A percentile compares a stretch with the other conserved stretches of the same genome.
These are phyloP conservation scores for Trichomalopsis sarcophagae DNA, from an alignment of 1,140 invertebrate species.

Conservation along the genomic window DNA sequence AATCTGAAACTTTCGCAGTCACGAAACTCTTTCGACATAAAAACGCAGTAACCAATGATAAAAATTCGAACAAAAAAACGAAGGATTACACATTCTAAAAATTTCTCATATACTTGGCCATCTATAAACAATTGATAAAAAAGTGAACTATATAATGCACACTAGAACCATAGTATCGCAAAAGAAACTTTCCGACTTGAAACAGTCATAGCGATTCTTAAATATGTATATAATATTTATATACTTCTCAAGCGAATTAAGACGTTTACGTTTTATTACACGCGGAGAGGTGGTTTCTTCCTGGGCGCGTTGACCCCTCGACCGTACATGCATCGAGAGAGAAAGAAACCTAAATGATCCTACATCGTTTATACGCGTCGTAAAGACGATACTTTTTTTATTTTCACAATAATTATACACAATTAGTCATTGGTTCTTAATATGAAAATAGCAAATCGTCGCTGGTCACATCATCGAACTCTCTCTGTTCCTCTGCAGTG, in stretches of 20 bases:
- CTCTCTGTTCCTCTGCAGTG: neutral
- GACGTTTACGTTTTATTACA: constrained; percentile 20
- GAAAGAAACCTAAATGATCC: neutral
- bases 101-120: constrained; percentile 6
- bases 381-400: constrained; percentile 33
- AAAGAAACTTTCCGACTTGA: constrained; percentile 1
- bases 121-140: neutral
- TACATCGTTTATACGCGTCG: neutral
- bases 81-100: neutral
- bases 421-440: neutral
- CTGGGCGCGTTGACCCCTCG: too few species aligned
- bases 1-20: neutral
- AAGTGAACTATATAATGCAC: constrained; percentile 33
- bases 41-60: constrained; percentile 47
- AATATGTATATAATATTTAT: neutral
- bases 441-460: constrained; percentile 8
- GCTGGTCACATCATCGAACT: neutral
- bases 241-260: neutral
- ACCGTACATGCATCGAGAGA: neutral
- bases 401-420: neutral
- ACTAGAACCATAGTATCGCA: constrained; percentile 23
- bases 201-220: neutral
- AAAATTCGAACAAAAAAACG: constrained; percentile 48
- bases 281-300: neutral
- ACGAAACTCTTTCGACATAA: neutral